phyloP scores from a whole-genome alignment of 2,113 vertebrate genomes.

The Bubalus kerabau region DNA sequence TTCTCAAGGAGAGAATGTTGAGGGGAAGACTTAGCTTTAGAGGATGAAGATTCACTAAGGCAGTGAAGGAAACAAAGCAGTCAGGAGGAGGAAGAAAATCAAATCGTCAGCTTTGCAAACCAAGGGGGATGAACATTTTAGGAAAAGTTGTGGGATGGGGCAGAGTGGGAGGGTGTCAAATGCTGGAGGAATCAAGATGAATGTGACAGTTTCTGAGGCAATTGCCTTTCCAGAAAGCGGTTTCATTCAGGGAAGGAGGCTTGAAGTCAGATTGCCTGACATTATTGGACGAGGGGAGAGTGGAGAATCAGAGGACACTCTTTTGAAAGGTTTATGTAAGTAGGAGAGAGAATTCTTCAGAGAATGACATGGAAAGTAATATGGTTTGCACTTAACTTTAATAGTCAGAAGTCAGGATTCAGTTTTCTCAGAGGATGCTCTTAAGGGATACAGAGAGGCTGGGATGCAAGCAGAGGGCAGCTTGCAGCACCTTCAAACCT shows the following conservation, averaged over 20 bases:
- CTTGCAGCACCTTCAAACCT: neutral
- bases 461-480: neutral
- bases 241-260: neutral
- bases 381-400: neutral
- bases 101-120: neutral
- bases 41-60: neutral
- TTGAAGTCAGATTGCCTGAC: conserved; percentile 16
- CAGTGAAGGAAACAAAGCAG: neutral
- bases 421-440: neutral
- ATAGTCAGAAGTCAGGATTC: neutral
- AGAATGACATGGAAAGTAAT: neutral
- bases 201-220: neutral
- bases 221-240: neutral
- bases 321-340: neutral
- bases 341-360: neutral
- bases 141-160: neutral
- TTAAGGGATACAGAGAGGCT: neutral
- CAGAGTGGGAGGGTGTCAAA: neutral
- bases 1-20: neutral
- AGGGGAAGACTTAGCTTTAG: neutral
- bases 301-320: neutral
- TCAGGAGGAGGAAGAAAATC: neutral
- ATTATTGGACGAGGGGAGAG: neutral
- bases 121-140: neutral
- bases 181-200: neutral